Evolutionary conservation across 2,888 invertebrate species (phyloP), one percentile per base, ranked within the genome.

Genomic region (Athripsodes cinereus): DNA sequence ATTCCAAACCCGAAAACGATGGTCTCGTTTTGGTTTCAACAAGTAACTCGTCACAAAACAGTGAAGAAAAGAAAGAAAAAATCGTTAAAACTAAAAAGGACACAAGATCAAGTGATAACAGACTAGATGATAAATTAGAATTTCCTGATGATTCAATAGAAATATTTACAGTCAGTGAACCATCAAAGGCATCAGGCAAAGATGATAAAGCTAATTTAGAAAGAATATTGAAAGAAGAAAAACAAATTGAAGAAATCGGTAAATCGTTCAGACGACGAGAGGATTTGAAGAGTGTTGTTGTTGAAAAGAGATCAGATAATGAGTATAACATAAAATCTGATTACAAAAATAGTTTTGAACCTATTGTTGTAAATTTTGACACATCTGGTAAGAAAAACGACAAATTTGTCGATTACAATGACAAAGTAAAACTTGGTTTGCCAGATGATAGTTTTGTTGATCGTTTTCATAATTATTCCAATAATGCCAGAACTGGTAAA

Each of bases 181-280:
- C 70, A 0, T 74, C 72, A 56, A 67, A 65, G 55, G 47, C 48
- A 63, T 69, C 69, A 0, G 75, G 76, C 1, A 78, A 74, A 60
- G 59, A 63, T 34, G 60, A 55, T 2, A 55, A 68, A 54, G 65
- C 74, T 0, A 71, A 76, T 64, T 64, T 73, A 1, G 79, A 74
- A 67, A 74, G 74, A 47, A 67, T 78, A 50, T 74, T 78, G 66
- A 78, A 78, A 0, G 79, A 79, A 67, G 79, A 78, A 54, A 71
- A 70, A 53, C 79, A 79, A 64, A 79, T 79, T 40, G 79, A 79
- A 67, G 78, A 74, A 22, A 76, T 79, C 21, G 79, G 79, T 0
- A 70, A 78, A 60, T 67, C 78, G 16, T 55, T 79, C 63, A 77
- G 77, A 1, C 71, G 74, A 0, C 70, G 72, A 54, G 69, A 77